Conservation (phyloP, 1,140 invertebrate genomes). For the Caenorhabditis inopinata region DNA sequence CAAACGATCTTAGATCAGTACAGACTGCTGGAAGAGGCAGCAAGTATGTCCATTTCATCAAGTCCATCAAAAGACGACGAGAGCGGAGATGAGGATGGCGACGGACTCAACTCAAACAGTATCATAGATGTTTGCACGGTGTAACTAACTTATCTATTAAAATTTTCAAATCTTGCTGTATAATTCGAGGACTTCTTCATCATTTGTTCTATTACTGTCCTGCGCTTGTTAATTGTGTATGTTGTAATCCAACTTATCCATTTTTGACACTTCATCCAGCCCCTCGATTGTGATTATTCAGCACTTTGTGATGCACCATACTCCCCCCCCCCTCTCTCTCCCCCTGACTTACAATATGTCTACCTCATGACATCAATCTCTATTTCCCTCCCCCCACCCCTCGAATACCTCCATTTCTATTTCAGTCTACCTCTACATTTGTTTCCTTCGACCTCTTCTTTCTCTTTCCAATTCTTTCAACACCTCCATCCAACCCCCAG, state of each 20-base stretch:
- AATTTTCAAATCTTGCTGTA: not conserved
- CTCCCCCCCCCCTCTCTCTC: too few species aligned
- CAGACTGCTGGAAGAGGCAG: conserved; percentile 27
- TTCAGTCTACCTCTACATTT: too few species aligned
- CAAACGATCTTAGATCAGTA: conserved; percentile 19
- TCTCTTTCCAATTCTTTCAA: not conserved
- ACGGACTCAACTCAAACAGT: not conserved
- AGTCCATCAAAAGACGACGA: conserved; percentile 18
- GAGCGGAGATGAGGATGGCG: not conserved
- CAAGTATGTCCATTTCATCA: conserved; percentile 12
- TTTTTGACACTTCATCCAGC: conserved; percentile 1
- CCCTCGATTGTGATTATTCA: conserved; percentile 29
- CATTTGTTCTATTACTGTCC: not conserved
- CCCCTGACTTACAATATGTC: not conserved
- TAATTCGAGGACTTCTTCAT: conserved; percentile 1
- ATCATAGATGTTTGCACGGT: conserved; percentile 33
- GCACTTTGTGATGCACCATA: conserved; percentile 10
- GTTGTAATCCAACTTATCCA: not conserved
- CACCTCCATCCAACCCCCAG: not conserved
- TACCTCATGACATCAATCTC: not conserved
- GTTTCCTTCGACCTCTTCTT: not conserved
- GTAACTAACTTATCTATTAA: not conserved
- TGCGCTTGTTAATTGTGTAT: not conserved
- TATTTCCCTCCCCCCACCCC: not conserved
- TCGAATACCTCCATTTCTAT: not conserved